Conservation (phyloP, 2,888 invertebrate genomes). For the Agonum fuliginosum region DNA sequence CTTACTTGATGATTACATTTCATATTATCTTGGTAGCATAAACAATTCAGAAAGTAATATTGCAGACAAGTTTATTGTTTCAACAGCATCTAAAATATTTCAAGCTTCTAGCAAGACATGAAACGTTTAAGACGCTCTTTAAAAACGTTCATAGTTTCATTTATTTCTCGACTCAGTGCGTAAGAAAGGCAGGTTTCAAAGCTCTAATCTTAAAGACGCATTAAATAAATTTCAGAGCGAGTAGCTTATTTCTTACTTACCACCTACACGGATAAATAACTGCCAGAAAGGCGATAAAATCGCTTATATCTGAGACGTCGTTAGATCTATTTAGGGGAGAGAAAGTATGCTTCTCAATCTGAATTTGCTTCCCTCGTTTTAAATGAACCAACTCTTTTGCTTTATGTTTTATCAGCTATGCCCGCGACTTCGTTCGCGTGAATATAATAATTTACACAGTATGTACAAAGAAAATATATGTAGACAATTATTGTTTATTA, state of each 20-base stretch:
- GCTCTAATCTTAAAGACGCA: slow-evolving; percentile 8
- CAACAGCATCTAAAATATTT: slow-evolving; percentile 25
- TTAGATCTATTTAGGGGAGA: no score
- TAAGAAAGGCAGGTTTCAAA: background rate
- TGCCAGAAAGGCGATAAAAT: background rate
- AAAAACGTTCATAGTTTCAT: slow-evolving; percentile 29
- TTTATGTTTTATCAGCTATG: no score
- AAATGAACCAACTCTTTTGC: no score
- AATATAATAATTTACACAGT: no score
- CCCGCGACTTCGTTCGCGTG: no score
- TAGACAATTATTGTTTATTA: no score
- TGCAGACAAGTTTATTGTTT: slow-evolving; percentile 25
- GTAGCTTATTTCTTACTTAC: slow-evolving; percentile 29
- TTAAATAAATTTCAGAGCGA: slow-evolving; percentile 27
- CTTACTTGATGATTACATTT: slow-evolving; percentile 9
- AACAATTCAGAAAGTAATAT: slow-evolving; percentile 28
- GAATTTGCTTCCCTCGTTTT: no score
- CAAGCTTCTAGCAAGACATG: background rate
- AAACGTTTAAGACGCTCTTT: slow-evolving; percentile 5
- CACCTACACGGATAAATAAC: slow-evolving; percentile 26
- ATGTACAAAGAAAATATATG: no score
- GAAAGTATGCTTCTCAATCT: no score
- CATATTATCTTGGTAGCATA: background rate
- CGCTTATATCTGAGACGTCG: background rate
- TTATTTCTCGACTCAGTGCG: slow-evolving; percentile 8